Base-by-base conservation (phyloP, 2,888 invertebrate genomes). In the Euzophera pinguis region DNA sequence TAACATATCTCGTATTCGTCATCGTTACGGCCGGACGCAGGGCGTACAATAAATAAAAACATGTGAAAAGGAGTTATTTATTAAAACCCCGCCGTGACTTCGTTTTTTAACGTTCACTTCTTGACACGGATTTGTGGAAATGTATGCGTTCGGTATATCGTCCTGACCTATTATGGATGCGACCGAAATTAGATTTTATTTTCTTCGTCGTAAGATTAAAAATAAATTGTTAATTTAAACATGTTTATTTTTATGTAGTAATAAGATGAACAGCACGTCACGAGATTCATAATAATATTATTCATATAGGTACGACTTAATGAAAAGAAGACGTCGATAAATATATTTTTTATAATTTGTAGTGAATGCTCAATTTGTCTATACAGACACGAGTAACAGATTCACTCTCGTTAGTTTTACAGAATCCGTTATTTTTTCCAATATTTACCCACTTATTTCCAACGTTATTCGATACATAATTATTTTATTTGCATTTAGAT, bases 1-100 rank as follows among this genome's bases (percentile, higher is more conserved):
- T 78, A 81, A 83, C 82, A 78, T 81, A 86, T 86, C 86, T 84
- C 75, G 75, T 84, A 89, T 90, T 86, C 89, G 88, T 90, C 89
- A 89, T 89, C 88, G 88, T 88, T 88, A 83, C 63, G 69, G 62
- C 61, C 65, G 64, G 57, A 57, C 58, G 60, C 66, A 58, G 64
- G 75, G 71, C 74, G 75, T 67, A 78, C 73, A 74, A 86, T 88
- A 87, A 87, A 87, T 89, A 84, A 85, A 78, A 78, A 78, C 59
- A 78, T 68, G 70, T 72, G 78, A 75, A 77, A 80, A 76, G 71
- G 70, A 72, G 75, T 81, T 81, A 82, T 84, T 84, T 84, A 82
- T 84, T 72, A 72, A 22, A 72, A 60, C 61, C 70, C 66, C 70
- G 71, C 71, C 68, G 75, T 80, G 77, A 76, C 73, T 73, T 42